Conservation (phyloP, 2,888 invertebrate species). For the Dynastes tityus region DNA sequence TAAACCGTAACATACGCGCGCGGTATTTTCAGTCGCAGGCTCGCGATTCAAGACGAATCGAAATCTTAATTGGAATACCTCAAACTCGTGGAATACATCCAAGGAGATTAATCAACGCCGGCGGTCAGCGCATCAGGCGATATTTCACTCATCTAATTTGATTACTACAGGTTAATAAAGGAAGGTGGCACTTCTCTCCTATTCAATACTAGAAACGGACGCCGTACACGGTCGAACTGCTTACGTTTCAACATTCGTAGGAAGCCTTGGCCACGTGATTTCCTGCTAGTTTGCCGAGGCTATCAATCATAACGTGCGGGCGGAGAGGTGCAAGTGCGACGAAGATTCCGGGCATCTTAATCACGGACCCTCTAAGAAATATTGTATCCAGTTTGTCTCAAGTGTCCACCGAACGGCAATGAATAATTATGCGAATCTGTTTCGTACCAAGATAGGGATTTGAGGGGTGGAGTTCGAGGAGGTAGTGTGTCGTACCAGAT, state of each 20-base stretch:
- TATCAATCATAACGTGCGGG: constrained; percentile 59
- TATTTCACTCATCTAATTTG: constrained; percentile 49
- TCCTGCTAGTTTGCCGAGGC: constrained; percentile 63
- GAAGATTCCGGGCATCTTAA: constrained; percentile 37
- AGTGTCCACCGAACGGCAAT: constrained; percentile 18
- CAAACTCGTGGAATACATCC: constrained; percentile 26
- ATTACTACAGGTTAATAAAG: constrained; percentile 49
- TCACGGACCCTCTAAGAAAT: constrained; percentile 32
- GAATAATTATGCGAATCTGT: constrained; percentile 41
- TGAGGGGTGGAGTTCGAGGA: constrained; percentile 15
- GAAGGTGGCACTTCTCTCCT: constrained; percentile 22
- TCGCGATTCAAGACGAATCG: constrained; percentile 34
- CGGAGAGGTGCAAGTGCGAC: background rate
- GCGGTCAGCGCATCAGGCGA: constrained; percentile 32
- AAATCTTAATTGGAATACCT: constrained; percentile 44
- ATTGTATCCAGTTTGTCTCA: constrained; percentile 34
- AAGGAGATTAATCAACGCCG: constrained; percentile 41
- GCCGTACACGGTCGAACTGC: constrained; percentile 2
- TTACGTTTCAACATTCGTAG: constrained; percentile 13
- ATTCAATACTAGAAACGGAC: constrained; percentile 5
- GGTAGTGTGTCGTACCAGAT: background rate
- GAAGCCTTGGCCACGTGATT: constrained; percentile 56
- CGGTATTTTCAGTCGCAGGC: constrained; percentile 1
- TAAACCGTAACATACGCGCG: constrained; percentile 35
- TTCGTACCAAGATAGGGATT: constrained; percentile 21